Conservation (phyloP, 2,113 vertebrate genomes). For the Ochotona princeps region DNA sequence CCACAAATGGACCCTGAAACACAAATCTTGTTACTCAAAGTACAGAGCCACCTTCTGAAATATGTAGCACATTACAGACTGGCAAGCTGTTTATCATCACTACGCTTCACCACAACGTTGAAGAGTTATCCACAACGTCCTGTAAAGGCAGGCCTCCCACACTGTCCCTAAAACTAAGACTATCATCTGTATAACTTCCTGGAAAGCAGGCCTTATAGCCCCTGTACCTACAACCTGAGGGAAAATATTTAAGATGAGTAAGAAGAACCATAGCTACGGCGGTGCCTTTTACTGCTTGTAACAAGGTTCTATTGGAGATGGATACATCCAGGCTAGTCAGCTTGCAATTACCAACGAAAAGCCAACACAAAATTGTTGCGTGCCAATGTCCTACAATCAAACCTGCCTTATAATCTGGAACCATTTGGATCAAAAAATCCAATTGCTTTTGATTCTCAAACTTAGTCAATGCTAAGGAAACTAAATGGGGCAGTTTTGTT, state of each 20-base stretch:
- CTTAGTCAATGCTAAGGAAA: slow-evolving; percentile 19
- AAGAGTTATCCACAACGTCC: background rate
- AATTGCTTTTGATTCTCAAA: slow-evolving; percentile 41
- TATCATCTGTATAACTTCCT: background rate
- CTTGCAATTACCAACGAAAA: background rate
- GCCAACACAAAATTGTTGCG: background rate
- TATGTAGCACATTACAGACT: background rate
- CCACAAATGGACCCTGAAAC: background rate
- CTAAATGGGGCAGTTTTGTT: background rate
- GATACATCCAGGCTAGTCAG: background rate
- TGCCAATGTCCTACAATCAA: slow-evolving; percentile 12
- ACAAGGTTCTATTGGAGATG: background rate
- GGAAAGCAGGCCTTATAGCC: no score
- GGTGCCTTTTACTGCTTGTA: background rate
- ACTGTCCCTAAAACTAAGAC: no score
- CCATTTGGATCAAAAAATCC: background rate
- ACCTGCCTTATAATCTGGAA: slow-evolving; percentile 6
- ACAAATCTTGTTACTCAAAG: slow-evolving; percentile 21
- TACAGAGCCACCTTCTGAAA: background rate
- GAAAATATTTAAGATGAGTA: background rate
- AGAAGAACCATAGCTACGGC: background rate
- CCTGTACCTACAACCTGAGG: background rate
- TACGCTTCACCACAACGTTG: background rate
- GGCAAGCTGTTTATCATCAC: background rate
- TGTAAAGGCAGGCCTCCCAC: background rate